Evolutionary conservation across 2,113 vertebrate species (phyloP).

Genomic region (Phocoena phocoena): DNA sequence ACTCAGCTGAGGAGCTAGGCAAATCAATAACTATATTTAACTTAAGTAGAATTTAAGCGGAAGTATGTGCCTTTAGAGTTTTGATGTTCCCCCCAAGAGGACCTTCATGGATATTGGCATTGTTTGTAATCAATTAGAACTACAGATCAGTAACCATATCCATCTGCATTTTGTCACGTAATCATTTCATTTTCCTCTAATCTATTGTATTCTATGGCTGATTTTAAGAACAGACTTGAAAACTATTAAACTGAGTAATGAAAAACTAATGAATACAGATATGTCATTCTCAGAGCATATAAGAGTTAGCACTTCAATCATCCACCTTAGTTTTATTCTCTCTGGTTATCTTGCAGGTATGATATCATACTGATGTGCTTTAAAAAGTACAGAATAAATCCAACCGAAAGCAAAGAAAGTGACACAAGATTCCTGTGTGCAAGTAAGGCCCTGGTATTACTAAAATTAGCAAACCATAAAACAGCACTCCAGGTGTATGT

Average conservation of each 20-base stretch:
- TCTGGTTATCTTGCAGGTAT: background rate
- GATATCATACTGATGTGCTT: background rate
- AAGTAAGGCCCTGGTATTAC: background rate
- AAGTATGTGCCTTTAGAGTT: background rate
- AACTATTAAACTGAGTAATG: background rate
- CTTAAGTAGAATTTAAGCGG: background rate
- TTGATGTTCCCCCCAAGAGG: background rate
- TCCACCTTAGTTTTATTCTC: background rate
- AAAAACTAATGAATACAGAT: background rate
- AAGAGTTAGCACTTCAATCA: background rate
- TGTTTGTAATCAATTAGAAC: background rate
- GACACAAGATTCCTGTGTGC: background rate
- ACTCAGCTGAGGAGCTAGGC: background rate
- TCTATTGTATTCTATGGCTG: background rate
- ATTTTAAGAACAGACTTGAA: background rate
- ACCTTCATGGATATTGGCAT: background rate
- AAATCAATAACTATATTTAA: background rate
- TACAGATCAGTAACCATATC: background rate
- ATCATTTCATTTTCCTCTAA: background rate
- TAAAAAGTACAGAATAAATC: constrained; percentile 14
- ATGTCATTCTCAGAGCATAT: background rate
- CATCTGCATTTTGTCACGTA: background rate
- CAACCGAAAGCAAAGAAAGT: background rate
- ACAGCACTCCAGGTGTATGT: background rate
- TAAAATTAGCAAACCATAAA: background rate